These are phyloP conservation scores for Latrodectus elegans DNA, from an alignment of 2,888 invertebrate species.

Conservation along the genomic window DNA sequence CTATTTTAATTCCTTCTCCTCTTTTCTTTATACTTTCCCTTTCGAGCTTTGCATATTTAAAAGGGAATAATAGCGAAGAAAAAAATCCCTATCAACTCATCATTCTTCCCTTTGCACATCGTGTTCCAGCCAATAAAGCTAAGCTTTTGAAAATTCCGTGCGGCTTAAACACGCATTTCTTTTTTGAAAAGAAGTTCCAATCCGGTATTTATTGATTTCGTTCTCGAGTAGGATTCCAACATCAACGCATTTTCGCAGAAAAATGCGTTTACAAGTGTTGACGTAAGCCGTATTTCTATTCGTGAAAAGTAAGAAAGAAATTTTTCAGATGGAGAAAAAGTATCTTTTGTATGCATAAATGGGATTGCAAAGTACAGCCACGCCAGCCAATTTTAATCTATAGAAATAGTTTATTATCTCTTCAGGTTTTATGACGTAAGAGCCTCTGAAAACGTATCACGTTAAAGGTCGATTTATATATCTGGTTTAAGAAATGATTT, in stretches of 20 bases:
- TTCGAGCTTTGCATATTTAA: neutral
- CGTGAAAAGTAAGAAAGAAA: too few species aligned
- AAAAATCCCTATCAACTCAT: neutral
- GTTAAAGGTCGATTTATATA: too few species aligned
- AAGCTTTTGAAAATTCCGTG: conserved; percentile 10
- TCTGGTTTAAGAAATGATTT: too few species aligned
- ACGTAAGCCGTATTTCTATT: conserved; percentile 5
- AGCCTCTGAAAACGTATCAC: too few species aligned
- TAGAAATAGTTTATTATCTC: too few species aligned
- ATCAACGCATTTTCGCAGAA: neutral
- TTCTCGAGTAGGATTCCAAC: neutral
- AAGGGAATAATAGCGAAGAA: neutral
- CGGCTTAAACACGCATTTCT: conserved; percentile 30
- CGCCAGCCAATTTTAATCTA: too few species aligned
- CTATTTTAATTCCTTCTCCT: too few species aligned
- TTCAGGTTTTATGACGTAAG: too few species aligned
- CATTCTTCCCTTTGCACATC: neutral
- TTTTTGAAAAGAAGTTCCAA: conserved; percentile 4
- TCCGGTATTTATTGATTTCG: conserved; percentile 56
- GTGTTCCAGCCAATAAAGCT: conserved; percentile 30
- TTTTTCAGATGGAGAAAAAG: too few species aligned
- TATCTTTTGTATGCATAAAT: too few species aligned
- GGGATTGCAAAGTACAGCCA: too few species aligned
- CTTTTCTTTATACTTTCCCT: neutral
- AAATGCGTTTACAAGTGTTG: neutral